Evolutionary conservation across 2,888 invertebrate species (phyloP), one percentile per base, ranked within the genome.

Genomic region (Agrilus cyanescens): DNA sequence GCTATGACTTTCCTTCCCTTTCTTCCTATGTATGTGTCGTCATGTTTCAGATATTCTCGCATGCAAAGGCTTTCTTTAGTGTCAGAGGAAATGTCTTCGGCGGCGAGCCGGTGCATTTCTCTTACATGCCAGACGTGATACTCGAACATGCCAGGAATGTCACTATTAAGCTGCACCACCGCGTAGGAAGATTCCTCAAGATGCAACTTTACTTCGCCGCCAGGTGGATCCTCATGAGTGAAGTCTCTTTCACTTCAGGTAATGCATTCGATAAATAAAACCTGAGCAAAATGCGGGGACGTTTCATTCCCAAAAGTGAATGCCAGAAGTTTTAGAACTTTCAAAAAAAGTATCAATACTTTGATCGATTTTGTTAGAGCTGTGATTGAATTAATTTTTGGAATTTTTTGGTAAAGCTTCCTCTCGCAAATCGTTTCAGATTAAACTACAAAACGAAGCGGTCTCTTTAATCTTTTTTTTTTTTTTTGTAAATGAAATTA

Each of bases 171-270:
- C 73, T 90, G 48, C 80, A 84, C 60, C 76, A 85, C 59, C 74
- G 82, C 45, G 73, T 86, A 41, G 89, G 84, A 44, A 74, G 76
- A 51, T 85, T 76, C 66, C 68, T 89, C 52, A 82, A 82, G 68
- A 68, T 82, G 58, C 79, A 84, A 60, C 74, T 89, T 41, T 82
- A 82, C 65, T 89, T 87, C 63, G 82, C 84, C 43, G 75, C 81
- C 34, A 74, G 78, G 55, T 90, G 89, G 88, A 80, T 90, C 60
- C 78, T 89, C 73, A 72, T 90, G 57, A 86, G 87, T 64, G 90
- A 90, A 69, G 76, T 89, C 50, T 77, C 81, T 55, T 89, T 90
- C 63, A 77, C 79, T 57, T 87, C 87, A 55, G 80, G 87, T 87
- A 67, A 67, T 10, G 25, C 10, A 25, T 25, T 4, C 25, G 2